Evolutionary conservation across 2,888 invertebrate species (phyloP).

Genomic region (Xanthia togata): DNA sequence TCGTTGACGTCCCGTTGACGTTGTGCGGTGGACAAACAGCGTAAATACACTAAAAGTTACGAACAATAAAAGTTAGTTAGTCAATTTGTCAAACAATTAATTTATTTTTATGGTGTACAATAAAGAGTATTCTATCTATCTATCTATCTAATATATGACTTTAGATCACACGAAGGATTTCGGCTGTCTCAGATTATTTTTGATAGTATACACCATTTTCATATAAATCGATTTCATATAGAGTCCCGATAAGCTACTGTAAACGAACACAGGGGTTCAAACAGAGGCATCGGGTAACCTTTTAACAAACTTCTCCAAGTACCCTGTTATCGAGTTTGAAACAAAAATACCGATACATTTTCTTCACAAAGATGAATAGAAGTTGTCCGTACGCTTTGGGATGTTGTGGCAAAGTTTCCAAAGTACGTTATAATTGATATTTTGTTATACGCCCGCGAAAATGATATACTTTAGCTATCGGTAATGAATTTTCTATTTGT

Average conservation of each 20-base stretch:
- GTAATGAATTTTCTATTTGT: slow-evolving; percentile 50
- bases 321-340: slow-evolving; percentile 75
- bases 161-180: neutral
- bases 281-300: slow-evolving; percentile 74
- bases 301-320: slow-evolving; percentile 75
- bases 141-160: too few relatives aligned
- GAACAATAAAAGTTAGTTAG: neutral
- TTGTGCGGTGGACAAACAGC: too few relatives aligned
- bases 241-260: slow-evolving; percentile 35
- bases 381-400: slow-evolving; percentile 39
- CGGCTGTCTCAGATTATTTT: neutral
- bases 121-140: too few relatives aligned
- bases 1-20: too few relatives aligned
- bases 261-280: slow-evolving; percentile 35
- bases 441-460: slow-evolving; percentile 51
- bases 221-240: slow-evolving; percentile 2
- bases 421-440: slow-evolving; percentile 68
- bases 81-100: neutral
- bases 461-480: slow-evolving; percentile 36
- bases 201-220: neutral
- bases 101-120: too few relatives aligned
- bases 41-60: neutral
- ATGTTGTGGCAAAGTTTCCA: slow-evolving; percentile 54
- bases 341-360: slow-evolving; percentile 78
- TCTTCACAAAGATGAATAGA: slow-evolving; percentile 64